Conservation (phyloP, 2,113 vertebrate species). For the Megaceryle torquata region DNA sequence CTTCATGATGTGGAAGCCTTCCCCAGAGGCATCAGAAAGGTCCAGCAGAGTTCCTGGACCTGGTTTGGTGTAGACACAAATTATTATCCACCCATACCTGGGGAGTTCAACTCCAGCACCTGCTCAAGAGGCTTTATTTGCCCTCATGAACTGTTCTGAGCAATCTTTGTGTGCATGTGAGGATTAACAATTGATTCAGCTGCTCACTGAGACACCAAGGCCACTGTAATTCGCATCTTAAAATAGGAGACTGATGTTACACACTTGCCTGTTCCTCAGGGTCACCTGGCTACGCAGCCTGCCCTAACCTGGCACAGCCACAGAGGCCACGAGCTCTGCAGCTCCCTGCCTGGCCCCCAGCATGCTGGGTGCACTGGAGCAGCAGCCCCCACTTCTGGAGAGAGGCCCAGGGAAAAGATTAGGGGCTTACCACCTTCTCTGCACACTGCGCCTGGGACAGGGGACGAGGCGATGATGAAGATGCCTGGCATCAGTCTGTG, state of each 20-base stretch:
- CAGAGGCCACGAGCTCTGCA: fast-evolving
- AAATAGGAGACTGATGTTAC: background rate
- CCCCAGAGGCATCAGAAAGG: background rate
- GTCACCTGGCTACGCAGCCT: background rate
- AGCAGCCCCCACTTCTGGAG: background rate
- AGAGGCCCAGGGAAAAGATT: background rate
- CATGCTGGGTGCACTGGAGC: background rate
- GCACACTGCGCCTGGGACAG: background rate
- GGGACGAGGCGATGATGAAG: background rate
- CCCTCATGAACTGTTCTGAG: background rate
- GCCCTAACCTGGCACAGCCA: background rate
- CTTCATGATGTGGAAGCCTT: background rate
- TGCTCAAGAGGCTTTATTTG: background rate
- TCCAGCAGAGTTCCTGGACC: background rate
- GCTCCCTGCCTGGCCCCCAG: background rate
- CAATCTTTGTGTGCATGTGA: background rate
- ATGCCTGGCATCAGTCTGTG: background rate
- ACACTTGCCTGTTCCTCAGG: background rate
- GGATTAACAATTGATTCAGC: background rate
- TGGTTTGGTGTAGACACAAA: background rate
- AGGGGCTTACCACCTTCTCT: background rate
- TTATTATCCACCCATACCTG: background rate
- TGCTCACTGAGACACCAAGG: background rate
- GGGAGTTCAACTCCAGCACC: background rate
- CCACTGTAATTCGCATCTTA: background rate